Evolutionary conservation across 2,113 vertebrate genomes (phyloP).

Genomic region (Petroica traversi): DNA sequence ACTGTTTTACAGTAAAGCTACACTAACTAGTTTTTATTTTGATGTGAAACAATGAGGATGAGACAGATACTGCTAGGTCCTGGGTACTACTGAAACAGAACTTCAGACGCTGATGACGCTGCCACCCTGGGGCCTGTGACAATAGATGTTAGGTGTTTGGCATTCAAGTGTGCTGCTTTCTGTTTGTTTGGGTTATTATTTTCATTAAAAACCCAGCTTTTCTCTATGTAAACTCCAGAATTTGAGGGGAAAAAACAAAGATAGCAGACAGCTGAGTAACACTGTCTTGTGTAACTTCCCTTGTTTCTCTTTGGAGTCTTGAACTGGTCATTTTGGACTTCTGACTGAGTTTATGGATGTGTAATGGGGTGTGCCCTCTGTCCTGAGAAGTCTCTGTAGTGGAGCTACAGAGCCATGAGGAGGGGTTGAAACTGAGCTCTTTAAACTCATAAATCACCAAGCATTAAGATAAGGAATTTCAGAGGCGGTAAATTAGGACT

Average conservation of each 20-base stretch:
- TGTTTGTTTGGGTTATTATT: not conserved
- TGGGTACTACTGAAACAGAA: not conserved
- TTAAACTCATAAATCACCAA: not conserved
- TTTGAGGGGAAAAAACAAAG: conserved; percentile 10
- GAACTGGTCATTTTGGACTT: not conserved
- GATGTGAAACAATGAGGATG: not conserved
- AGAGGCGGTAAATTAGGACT: not conserved
- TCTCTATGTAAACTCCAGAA: not conserved
- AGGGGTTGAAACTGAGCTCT: not conserved
- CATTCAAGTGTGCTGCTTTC: not conserved
- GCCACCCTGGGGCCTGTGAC: not conserved
- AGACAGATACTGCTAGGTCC: not conserved
- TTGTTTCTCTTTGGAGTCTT: not conserved
- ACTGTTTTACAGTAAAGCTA: not conserved
- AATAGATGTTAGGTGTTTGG: not conserved
- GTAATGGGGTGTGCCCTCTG: not conserved
- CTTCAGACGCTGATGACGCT: fast-evolving
- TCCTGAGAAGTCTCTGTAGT: not conserved
- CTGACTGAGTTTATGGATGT: not conserved
- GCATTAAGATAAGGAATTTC: not conserved
- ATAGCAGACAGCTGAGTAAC: not conserved
- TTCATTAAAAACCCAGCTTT: not conserved
- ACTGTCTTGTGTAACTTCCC: not conserved
- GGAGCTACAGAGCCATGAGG: not conserved
- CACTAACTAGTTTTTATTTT: not conserved